phyloP scores from a whole-genome alignment of 2,888 invertebrate species.

The Oligia fasciuncula region DNA sequence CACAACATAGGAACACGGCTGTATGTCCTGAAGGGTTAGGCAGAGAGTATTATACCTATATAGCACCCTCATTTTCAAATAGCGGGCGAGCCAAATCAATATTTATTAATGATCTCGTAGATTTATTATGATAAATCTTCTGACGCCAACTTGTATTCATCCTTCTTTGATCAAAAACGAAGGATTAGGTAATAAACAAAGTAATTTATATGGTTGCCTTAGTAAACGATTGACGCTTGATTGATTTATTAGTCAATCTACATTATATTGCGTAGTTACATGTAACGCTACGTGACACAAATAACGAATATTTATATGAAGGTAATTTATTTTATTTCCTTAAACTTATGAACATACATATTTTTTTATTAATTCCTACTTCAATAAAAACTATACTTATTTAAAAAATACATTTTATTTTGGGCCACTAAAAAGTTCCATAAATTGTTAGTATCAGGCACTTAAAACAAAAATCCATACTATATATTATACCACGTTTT shows the following conservation, averaged over 20 bases:
- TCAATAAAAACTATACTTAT: no score
- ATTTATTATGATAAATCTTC: conserved; percentile 4
- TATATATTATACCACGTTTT: no score
- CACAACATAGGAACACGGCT: not conserved
- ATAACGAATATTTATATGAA: not conserved
- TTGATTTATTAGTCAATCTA: conserved; percentile 39
- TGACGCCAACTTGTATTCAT: not conserved
- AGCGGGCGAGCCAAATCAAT: not conserved
- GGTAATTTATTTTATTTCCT: conserved; percentile 15
- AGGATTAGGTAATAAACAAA: conserved; percentile 31
- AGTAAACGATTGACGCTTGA: conserved; percentile 30
- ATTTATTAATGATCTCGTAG: not conserved
- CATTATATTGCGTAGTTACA: conserved; percentile 22
- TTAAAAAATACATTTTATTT: not conserved
- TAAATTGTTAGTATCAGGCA: not conserved
- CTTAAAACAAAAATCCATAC: not conserved
- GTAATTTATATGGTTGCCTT: conserved; percentile 12
- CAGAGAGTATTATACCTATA: not conserved
- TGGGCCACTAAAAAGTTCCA: not conserved
- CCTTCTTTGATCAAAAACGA: not conserved
- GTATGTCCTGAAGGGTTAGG: not conserved
- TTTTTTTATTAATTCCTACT: not conserved
- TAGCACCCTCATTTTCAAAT: not conserved
- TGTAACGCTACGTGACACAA: conserved; percentile 10
- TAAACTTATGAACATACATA: not conserved